A percentile compares a stretch with the other conserved stretches of the same genome.
These are phyloP conservation scores for Collichthys lucidus DNA, from an alignment of 2,113 vertebrate genomes.

Conservation along the genomic window DNA sequence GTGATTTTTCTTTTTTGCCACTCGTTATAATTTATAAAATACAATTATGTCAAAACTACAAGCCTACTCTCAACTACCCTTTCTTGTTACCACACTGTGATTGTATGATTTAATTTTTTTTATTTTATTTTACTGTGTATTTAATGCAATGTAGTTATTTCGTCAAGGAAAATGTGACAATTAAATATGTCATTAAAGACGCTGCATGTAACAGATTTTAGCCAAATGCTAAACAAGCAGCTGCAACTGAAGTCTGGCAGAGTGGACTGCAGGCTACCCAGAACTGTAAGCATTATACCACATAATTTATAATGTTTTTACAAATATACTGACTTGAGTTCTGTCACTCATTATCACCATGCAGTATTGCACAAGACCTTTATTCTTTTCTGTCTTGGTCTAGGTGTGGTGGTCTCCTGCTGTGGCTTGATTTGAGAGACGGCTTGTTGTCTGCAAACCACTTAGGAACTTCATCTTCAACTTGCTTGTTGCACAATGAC, in stretches of 20 bases:
- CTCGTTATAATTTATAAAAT: background rate
- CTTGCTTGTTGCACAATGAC: slow-evolving; percentile 77
- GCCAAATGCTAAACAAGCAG: too few species aligned
- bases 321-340: background rate
- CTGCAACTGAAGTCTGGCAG: background rate
- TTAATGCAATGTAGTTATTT: background rate
- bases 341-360: background rate
- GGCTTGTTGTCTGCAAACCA: slow-evolving; percentile 85
- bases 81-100: too few species aligned
- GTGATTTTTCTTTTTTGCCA: background rate
- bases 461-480: slow-evolving; percentile 82
- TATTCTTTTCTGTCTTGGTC: slow-evolving; percentile 6
- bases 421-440: slow-evolving; percentile 83
- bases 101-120: background rate
- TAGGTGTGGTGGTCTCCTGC: slow-evolving; percentile 87
- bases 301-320: background rate
- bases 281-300: background rate
- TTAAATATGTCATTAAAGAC: background rate
- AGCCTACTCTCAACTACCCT: background rate
- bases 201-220: background rate
- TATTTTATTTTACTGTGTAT: background rate
- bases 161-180: background rate
- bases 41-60: background rate
- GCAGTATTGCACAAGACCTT: background rate
- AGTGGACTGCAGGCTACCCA: background rate